phyloP scores from a whole-genome alignment of 2,797 vertebrate species.

The Acanthiza pusilla region DNA sequence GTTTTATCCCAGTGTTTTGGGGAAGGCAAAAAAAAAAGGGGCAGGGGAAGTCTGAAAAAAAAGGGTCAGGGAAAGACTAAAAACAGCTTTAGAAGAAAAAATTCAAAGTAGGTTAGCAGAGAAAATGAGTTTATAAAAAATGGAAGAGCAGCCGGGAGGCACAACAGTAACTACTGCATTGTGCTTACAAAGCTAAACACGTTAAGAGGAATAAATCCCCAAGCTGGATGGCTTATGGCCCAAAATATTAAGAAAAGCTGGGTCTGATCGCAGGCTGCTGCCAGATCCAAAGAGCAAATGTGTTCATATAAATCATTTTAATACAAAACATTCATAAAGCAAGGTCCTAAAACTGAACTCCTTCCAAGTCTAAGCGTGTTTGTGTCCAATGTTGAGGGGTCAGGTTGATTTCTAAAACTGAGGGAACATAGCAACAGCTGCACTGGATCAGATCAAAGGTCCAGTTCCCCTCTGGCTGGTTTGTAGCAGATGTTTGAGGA shows the following conservation, averaged over 20 bases:
- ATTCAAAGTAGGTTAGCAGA: slow-evolving; percentile 59
- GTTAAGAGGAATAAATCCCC: slow-evolving; percentile 44
- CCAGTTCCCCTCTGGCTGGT: neutral
- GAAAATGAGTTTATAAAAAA: slow-evolving; percentile 62
- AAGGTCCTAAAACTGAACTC: neutral
- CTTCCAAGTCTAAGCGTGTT: neutral
- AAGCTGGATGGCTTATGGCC: slow-evolving; percentile 34
- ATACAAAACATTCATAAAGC: slow-evolving; percentile 5
- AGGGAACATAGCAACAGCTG: neutral
- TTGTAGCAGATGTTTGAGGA: neutral
- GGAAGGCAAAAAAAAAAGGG: rapidly evolving
- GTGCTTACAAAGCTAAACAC: slow-evolving; percentile 55
- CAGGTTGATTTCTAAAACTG: neutral
- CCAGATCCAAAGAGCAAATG: slow-evolving; percentile 17
- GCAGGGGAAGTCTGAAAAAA: neutral
- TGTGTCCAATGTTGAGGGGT: neutral
- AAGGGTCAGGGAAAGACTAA: neutral
- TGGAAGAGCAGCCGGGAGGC: slow-evolving; percentile 50
- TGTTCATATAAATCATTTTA: slow-evolving; percentile 23
- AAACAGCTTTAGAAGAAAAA: slow-evolving; percentile 30
- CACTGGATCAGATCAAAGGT: neutral
- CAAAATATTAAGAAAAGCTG: slow-evolving; percentile 51
- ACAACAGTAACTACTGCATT: slow-evolving; percentile 58
- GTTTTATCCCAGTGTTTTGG: neutral
- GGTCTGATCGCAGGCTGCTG: neutral